Evolutionary conservation across 2,113 vertebrate genomes (phyloP).

Genomic region (Chlorodrepanis virens): DNA sequence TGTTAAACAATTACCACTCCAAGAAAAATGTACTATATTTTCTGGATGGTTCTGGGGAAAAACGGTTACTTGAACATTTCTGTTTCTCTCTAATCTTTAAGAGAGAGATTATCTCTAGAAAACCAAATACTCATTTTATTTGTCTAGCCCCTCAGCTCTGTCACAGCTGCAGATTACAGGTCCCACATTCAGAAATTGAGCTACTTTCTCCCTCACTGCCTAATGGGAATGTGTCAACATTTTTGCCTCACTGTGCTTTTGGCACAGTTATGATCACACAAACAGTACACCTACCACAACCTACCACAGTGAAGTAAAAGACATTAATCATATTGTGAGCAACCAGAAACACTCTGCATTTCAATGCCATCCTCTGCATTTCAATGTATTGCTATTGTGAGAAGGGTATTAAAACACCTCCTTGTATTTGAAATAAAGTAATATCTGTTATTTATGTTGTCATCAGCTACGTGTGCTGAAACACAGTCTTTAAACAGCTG

Average conservation of each 20-base stretch:
- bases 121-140: neutral
- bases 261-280: neutral
- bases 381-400: neutral
- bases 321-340: neutral
- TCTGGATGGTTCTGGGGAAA: neutral
- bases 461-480: neutral
- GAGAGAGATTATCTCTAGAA: neutral
- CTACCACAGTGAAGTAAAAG: neutral
- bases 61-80: neutral
- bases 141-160: neutral
- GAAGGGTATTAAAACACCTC: neutral
- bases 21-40: neutral
- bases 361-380: neutral
- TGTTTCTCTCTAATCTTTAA: neutral
- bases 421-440: neutral
- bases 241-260: neutral
- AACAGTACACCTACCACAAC: neutral
- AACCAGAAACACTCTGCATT: neutral
- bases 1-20: neutral
- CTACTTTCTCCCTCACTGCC: neutral
- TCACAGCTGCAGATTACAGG: neutral
- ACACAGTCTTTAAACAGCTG: neutral
- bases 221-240: neutral
- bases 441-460: neutral
- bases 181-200: neutral